Base-by-base conservation (phyloP, 1,140 invertebrate species). In the Cheumatopsyche charites region DNA sequence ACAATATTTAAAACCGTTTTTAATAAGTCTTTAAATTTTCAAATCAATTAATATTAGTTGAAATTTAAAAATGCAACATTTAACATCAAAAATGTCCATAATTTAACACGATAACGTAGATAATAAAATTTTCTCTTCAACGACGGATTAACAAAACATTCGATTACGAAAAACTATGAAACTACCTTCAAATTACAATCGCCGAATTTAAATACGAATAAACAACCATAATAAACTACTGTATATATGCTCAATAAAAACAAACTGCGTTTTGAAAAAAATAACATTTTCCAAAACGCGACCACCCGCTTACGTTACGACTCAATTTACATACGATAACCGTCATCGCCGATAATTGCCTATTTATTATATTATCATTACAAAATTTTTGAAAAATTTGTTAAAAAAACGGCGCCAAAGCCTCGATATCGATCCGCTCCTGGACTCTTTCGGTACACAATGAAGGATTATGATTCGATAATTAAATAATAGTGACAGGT, bases 391-490 rank as follows among this genome's bases (percentile, higher is more conserved):
- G n/a, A n/a, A n/a, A n/a, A n/a, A n/a, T n/a, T n/a, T 9, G 29
- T 36, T 36, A 36, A 36, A 3, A 36, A 3, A 36, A 3, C 29
- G 29, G 3, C 3, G 29, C 29, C 29, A 36, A 36, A 3, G 29
- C 3, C 29, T 4, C 29, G 29, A 36, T 4, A 9, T 9, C 29
- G 29, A 5, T 26, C 55, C 58, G 68, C 42, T 52, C 29, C 15
- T 62, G 68, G 29, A 41, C 21, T 36, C 17, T 15, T 13, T 21
- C 36, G 61, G 62, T 52, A 17, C 29, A 75, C 73, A 75, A 75
- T 75, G 72, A 75, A 75, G 73, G 73, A 72, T 75, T 75, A 75
- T 72, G 73, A 70, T 75, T 72, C 73, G 73, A 75, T 75, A 75
- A 75, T 75, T 75, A 75, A 75, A 75, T 75, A 75, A 75, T 75